A percentile compares a stretch with the other conserved stretches of the same genome.
Conservation (phyloP, 1,140 invertebrate genomes). For the Tyrophagus putrescentiae region DNA sequence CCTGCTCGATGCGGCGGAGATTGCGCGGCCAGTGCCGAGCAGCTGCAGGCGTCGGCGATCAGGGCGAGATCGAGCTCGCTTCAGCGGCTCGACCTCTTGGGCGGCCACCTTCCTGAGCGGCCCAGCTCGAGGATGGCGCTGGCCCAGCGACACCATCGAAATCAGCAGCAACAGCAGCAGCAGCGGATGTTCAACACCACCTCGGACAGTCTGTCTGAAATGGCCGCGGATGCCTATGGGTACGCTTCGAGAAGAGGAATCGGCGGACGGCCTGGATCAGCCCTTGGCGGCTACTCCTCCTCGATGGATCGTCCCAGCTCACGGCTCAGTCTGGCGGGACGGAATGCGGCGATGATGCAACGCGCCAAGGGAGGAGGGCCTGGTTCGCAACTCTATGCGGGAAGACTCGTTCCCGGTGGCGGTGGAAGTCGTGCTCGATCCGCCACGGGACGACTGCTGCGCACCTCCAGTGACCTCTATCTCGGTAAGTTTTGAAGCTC, state of each 20-base stretch:
- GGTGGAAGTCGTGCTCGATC: neutral
- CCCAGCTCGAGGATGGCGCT: no score
- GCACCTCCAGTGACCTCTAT: conserved; percentile 4
- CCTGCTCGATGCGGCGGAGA: neutral
- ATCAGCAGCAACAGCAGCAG: neutral
- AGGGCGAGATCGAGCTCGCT: conserved; percentile 3
- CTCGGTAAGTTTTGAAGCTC: neutral
- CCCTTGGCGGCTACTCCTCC: neutral
- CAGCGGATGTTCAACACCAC: neutral
- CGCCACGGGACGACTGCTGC: neutral
- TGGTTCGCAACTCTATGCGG: no score
- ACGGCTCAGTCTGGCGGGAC: neutral
- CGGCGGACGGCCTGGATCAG: neutral
- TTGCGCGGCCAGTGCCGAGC: no score
- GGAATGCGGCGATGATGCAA: neutral
- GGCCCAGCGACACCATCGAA: neutral
- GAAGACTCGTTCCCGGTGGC: no score
- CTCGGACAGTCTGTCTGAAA: neutral
- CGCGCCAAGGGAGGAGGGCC: neutral
- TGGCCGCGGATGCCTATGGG: neutral
- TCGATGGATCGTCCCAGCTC: conserved; percentile 2
- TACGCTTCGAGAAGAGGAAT: neutral
- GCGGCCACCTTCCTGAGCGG: no score
- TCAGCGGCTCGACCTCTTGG: no score
- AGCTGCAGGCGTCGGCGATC: no score